These are phyloP conservation scores for Acleris literana DNA, from an alignment of 2,888 invertebrate genomes.

Conservation along the genomic window DNA sequence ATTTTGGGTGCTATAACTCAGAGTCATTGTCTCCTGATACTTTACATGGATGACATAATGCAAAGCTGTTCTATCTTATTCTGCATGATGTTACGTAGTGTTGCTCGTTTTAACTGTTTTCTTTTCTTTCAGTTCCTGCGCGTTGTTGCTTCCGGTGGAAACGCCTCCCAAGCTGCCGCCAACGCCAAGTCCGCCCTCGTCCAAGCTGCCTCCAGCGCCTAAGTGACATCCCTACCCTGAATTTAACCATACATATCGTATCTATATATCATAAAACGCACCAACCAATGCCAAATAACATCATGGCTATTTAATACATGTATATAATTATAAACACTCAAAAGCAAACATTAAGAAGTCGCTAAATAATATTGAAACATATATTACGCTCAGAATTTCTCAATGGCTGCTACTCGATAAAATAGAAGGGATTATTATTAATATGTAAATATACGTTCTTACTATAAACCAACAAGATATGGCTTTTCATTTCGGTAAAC, in stretches of 20 bases:
- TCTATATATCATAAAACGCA: conserved; percentile 41
- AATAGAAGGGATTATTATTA: conserved; percentile 42
- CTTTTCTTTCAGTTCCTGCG: conserved; percentile 54
- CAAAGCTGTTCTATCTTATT: no score
- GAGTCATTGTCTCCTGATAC: no score
- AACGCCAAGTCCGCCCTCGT: conserved; percentile 50
- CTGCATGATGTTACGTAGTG: no score
- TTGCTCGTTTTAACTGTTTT: not conserved
- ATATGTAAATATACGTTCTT: conserved; percentile 68
- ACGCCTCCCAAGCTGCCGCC: conserved; percentile 45
- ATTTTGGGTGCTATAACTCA: no score
- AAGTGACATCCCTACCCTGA: conserved; percentile 38
- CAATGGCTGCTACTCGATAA: conserved; percentile 14
- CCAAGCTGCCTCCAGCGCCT: conserved; percentile 38
- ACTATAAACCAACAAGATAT: conserved; percentile 53
- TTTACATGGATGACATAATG: no score
- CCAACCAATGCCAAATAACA: conserved; percentile 10
- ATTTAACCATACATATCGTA: conserved; percentile 41
- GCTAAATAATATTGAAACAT: conserved; percentile 31
- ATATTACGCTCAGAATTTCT: conserved; percentile 32
- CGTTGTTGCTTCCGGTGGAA: conserved; percentile 46
- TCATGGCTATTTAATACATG: conserved; percentile 34
- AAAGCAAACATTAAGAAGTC: conserved; percentile 17
- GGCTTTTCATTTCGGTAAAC: conserved; percentile 64
- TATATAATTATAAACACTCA: conserved; percentile 35